A percentile compares a stretch with the other conserved stretches of the same genome.
Evolutionary conservation across 2,888 invertebrate species (phyloP).

Genomic region (Macrosoma leucophasiata): DNA sequence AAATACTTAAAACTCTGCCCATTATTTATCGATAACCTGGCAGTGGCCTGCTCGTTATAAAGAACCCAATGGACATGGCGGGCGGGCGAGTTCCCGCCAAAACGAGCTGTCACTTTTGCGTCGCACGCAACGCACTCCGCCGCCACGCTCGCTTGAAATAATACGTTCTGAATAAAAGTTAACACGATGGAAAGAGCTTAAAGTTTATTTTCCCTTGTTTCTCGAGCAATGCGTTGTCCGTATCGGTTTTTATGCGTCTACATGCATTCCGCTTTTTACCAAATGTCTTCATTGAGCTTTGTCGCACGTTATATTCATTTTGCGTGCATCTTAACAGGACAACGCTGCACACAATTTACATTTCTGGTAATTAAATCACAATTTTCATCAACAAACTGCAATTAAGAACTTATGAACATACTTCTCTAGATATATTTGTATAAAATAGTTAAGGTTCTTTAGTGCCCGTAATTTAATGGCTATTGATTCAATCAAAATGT

Average conservation of each 20-base stretch:
- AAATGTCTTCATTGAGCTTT: constrained; percentile 42
- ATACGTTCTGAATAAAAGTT: constrained; percentile 31
- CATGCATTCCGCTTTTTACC: constrained; percentile 35
- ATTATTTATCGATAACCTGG: too few relatives aligned
- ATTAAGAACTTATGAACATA: too few relatives aligned
- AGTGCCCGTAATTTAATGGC: too few relatives aligned
- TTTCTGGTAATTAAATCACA: too few relatives aligned
- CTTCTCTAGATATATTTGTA: too few relatives aligned
- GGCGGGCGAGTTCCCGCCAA: constrained; percentile 52
- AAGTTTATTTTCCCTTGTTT: constrained; percentile 33
- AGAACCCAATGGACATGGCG: too few relatives aligned
- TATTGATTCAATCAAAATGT: too few relatives aligned
- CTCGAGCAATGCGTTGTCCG: constrained; percentile 22
- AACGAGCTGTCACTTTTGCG: constrained; percentile 48
- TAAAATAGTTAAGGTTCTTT: too few relatives aligned
- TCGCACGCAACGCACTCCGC: constrained; percentile 31
- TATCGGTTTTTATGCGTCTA: constrained; percentile 43
- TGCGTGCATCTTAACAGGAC: too few relatives aligned
- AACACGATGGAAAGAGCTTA: constrained; percentile 34
- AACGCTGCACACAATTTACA: neutral
- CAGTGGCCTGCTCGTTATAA: too few relatives aligned
- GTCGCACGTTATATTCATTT: constrained; percentile 23
- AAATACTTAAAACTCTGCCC: too few relatives aligned
- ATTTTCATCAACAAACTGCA: too few relatives aligned
- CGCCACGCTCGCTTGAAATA: constrained; percentile 34